Base-by-base conservation (phyloP, 1,140 invertebrate genomes). In the Drosophila rufa region DNA sequence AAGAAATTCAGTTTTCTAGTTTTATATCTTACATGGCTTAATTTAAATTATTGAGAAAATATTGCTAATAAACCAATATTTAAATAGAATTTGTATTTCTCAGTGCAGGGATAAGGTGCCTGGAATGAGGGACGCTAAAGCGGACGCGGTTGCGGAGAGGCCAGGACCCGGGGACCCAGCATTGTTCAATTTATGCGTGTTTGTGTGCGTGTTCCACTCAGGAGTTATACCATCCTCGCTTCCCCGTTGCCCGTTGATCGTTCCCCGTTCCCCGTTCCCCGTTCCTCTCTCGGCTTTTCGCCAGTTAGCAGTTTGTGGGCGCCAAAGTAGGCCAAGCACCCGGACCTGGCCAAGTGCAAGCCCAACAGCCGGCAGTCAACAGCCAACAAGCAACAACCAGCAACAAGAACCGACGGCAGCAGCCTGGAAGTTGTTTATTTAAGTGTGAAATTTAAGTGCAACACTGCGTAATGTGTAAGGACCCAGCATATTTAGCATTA, bases 141-240 rank as follows among this genome's bases (percentile, higher is more conserved):
- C 14, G 43, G 42, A 22, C 57, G 47, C 22, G 61, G 47, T 42
- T 59, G 30, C 38, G 48, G 25, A 64, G 68, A 59, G 68, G 68
- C 25, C 38, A 69, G 50, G 38, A 62, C 69, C 42, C 59, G 45
- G 27, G 17, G 17, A 25, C 55, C 27, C 38, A 57, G 85, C 68
- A 90, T 90, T 90, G 85, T 90, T 90, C 85, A 90, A 90, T 90
- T 90, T 90, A 90, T 90, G 79, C 79, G 75, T 89, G 64, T 75
- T 62, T 79, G 74, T 79, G 75, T 89, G 64, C 71, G 61, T 79
- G 74, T 75, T 75, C 48, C 69, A 55, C 71, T 73, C 66, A 64
- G 50, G 51, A 78, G 59, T 86, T 86, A 79, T 80, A 77, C 53
- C 53, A 8, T 38, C 33, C 58, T 47, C 68, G 59, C 45, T 58